Percentiles rank a stretch among this genome's conserved stretches.
phyloP scores from a whole-genome alignment of 2,113 vertebrate genomes.

The Clinocottus analis region DNA sequence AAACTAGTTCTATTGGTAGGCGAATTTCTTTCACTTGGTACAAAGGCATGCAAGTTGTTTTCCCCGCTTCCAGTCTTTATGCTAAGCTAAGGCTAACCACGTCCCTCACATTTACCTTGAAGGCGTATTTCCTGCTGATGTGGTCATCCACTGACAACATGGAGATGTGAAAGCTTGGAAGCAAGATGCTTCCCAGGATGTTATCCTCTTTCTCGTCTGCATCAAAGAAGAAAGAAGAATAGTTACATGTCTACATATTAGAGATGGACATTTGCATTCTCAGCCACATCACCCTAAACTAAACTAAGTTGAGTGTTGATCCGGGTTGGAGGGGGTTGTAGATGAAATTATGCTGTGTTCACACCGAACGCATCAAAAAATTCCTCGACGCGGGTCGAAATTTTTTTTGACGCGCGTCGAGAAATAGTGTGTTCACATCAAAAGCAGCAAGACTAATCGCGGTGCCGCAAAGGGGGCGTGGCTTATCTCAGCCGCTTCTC shows the following conservation, averaged over 20 bases:
- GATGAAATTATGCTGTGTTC: too few species aligned
- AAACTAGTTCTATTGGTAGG: not conserved
- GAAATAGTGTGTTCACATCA: too few species aligned
- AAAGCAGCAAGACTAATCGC: too few species aligned
- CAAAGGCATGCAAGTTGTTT: not conserved
- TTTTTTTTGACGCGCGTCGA: too few species aligned
- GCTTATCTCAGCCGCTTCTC: too few species aligned
- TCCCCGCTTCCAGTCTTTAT: not conserved
- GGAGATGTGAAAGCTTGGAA: slow-evolving; percentile 96
- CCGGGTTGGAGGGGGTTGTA: not conserved
- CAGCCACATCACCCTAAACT: not conserved
- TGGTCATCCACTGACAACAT: slow-evolving; percentile 94
- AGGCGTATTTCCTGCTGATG: slow-evolving; percentile 94
- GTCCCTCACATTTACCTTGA: slow-evolving; percentile 84
- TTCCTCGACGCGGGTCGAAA: too few species aligned
- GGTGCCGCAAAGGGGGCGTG: too few species aligned
- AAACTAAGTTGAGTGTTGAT: not conserved
- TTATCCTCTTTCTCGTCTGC: slow-evolving; percentile 97
- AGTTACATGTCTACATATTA: not conserved
- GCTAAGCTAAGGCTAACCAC: not conserved
- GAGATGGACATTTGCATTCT: not conserved
- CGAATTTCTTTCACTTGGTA: not conserved
- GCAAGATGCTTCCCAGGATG: slow-evolving; percentile 94
- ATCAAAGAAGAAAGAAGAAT: slow-evolving; percentile 20
- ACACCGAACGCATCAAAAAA: too few species aligned